Base-by-base conservation (phyloP, 1,140 invertebrate species). In the Drosophila lini region DNA sequence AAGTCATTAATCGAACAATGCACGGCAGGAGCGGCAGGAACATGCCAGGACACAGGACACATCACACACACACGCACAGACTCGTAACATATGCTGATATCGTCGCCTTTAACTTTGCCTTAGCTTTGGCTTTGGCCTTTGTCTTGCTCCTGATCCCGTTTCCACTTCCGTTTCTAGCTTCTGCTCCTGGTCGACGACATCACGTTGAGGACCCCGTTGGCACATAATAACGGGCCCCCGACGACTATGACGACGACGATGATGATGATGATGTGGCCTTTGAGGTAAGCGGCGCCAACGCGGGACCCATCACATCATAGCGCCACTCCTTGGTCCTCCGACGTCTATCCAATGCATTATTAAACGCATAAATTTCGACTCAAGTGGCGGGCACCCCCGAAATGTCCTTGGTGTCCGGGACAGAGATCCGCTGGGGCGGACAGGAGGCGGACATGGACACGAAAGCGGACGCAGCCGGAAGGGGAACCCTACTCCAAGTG, bases 1-100 rank as follows among this genome's bases (percentile, higher is more conserved):
- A 89, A 89, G 84, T 89, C 84, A 89, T 89, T 89, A 89, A 89
- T 89, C 84, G 84, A 89, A 89, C 84, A 88, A 88, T 88, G 80
- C 83, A 89, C 84, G 71, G 68, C 68, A 80, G 76, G 52, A 88
- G 82, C 84, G 67, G 68, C 68, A 80, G 80, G 47, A 88, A 77
- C 71, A 82, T 77, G 68, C 62, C 68, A 34, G 57, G 50, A 53
- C 61, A 52, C 34, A 65, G 31, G 31, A 60, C 47, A 52, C 34
- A 74, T 31, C 41, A 56, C 50, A 19, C 48, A 31, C 25, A 59
- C 40, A 41, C 40, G 38, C 56, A 65, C 44, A 42, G 31, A 81
- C 44, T 65, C 61, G 71, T 74, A 89, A 80, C 80, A 89, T 83
- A 83, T 89, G 83, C 84, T 83, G 83, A 86, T 82, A 88, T 79